Evolutionary conservation across 1,140 invertebrate species (phyloP), one percentile per base, ranked within the genome.

Genomic region (Drosophila lini): DNA sequence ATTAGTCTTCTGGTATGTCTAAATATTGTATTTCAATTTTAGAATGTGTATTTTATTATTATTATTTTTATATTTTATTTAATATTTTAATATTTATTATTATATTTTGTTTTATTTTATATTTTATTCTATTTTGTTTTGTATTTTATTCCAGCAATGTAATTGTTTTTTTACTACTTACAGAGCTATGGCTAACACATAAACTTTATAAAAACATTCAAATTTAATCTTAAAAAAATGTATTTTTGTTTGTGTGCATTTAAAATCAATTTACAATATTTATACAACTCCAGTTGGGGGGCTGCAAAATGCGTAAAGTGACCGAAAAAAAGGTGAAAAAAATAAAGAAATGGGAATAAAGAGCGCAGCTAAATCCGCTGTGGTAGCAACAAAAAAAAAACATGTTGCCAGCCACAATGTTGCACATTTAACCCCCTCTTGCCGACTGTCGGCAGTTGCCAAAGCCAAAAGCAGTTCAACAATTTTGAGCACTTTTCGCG

Each of bases 231-330:
- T 7, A 1, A 3, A 36, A 5, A 15, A 0, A 36, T 15, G 4
- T 0, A 10, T 22, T 55, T 55, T 25, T 15, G 0, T 15, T 38
- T 38, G 52, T 3, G 34, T 55, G 40, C 60, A 67, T 81, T 78
- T 58, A 79, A 82, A 82, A 82, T 82, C 80, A 79, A 82, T 82
- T 82, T 82, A 70, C 70, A 80, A 80, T 80, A 80, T 80, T 75
- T 67, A 80, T 74, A 56, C 62, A 68, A 79, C 41, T 34, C 40
- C 69, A 57, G 45, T 57, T 76, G 56, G 53, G 44, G 41, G 15
- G 9, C 38, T 31, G 58, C 57, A 61, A 63, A 74, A 62, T 80
- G 78, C 78, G 78, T 80, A 57, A 65, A 74, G 36, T 45, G 44
- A 63, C 67, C 68, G 3, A 53, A 44, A 45, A 40, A 74, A 22